Evolutionary conservation across 2,797 vertebrate genomes (phyloP), one percentile per base, ranked within the genome.

Genomic region (Pseudomugil tenellus): DNA sequence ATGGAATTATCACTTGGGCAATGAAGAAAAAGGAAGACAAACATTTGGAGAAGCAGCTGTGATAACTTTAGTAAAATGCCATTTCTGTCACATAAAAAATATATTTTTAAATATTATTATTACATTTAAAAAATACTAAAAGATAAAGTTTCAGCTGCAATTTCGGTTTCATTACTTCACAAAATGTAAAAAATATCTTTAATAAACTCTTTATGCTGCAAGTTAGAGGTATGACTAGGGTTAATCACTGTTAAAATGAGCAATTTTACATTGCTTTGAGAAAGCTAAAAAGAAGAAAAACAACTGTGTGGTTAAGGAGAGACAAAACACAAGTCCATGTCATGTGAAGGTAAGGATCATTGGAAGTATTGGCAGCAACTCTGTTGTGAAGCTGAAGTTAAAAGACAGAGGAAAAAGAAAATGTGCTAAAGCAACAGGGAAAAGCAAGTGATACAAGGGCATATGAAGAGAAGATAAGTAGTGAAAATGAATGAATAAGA

Each of bases 311-410:
- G 32, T 62, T 34, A 60, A 25, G 80, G 35, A 14, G 25, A 77
- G 16, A 62, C 62, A 59, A 23, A 70, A 55, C 68, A 60, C 64
- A 82, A 63, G 66, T 82, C 63, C 64, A 31, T 58, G 43, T 74
- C 12, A 34, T 73, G 63, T 54, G 51, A 66, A 58, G 60, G 43
- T 2, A 37, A 35, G 35, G 10, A 37, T 37, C 35, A 12, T 14
- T 14, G 19, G 26, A 58, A 35, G 32, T 5, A 49, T 62, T 49
- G 17, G 59, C 48, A 58, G 62, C 28, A 49, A 84, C 64, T 77
- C 60, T 25, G 25, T 77, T 63, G 72, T 70, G 59, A 70, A 72
- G 82, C 28, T 72, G 61, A 81, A 70, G 63, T 75, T 55, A 80
- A 60, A 76, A 55, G 57, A 63, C 6, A 49, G 28, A 60, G 46